These are phyloP conservation scores for Mugil cephalus DNA, from an alignment of 2,113 vertebrate genomes.

Conservation along the genomic window DNA sequence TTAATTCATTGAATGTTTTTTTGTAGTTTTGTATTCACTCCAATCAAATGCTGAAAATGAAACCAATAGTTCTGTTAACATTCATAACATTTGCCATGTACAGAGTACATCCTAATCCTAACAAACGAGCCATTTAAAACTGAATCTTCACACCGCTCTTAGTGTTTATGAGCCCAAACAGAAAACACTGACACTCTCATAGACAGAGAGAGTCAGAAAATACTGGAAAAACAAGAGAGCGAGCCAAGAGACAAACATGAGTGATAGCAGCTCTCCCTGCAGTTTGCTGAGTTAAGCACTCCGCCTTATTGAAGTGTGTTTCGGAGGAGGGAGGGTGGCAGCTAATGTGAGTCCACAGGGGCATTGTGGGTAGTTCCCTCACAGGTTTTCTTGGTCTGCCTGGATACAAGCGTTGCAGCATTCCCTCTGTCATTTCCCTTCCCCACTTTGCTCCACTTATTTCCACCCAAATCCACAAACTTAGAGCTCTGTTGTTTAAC, in stretches of 20 bases:
- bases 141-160: background rate
- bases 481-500: too few species aligned
- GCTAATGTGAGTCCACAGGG: slow-evolving; percentile 41
- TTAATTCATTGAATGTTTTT: too few species aligned
- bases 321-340: slow-evolving; percentile 36
- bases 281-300: slow-evolving; percentile 70
- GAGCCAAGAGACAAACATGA: slow-evolving; percentile 41
- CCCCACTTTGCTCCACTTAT: too few species aligned
- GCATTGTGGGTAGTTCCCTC: slow-evolving; percentile 71
- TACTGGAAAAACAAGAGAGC: background rate
- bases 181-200: background rate
- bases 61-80: too few species aligned
- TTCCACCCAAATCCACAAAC: background rate
- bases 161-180: background rate
- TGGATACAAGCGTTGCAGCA: slow-evolving; percentile 51
- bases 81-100: too few species aligned
- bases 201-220: background rate
- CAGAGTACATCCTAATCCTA: too few species aligned
- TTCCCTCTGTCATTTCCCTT: background rate
- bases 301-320: slow-evolving; percentile 45
- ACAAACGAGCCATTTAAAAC: background rate
- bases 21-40: too few species aligned
- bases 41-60: too few species aligned
- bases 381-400: slow-evolving; percentile 48
- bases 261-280: slow-evolving; percentile 48